A percentile compares a stretch with the other conserved stretches of the same genome.
Evolutionary conservation across 2,888 invertebrate species (phyloP).

Genomic region (Parapristionchus giblindavisi): DNA sequence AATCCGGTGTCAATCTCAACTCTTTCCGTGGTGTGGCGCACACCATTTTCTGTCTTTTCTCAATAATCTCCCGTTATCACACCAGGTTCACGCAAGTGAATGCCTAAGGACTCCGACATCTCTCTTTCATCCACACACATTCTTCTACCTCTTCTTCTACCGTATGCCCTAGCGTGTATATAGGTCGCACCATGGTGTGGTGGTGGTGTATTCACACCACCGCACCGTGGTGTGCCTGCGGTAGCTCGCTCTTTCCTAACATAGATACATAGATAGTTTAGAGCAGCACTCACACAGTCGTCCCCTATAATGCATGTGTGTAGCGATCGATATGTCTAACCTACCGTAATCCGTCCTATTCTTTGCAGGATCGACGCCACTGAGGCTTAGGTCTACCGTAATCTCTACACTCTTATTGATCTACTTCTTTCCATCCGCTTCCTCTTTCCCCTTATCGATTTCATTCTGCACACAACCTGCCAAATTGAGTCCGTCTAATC

Average conservation of each 20-base stretch:
- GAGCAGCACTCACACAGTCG: too few species aligned
- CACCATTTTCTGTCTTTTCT: background rate
- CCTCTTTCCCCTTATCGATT: constrained; percentile 15
- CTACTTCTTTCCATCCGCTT: background rate
- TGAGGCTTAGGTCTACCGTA: constrained; percentile 3
- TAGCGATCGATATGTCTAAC: background rate
- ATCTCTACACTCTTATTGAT: background rate
- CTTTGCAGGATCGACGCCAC: constrained; percentile 19
- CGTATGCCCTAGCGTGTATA: constrained; percentile 26
- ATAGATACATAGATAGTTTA: background rate
- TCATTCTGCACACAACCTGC: constrained; percentile 30
- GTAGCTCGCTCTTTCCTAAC: background rate
- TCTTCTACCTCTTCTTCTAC: constrained; percentile 18
- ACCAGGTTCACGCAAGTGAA: constrained; percentile 36
- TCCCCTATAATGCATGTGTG: background rate
- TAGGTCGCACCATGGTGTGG: background rate
- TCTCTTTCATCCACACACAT: background rate
- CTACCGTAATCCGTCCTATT: background rate
- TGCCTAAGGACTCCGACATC: constrained; percentile 11
- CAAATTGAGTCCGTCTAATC: too few species aligned
- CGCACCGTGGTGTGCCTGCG: background rate
- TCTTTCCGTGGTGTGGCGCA: constrained; percentile 9
- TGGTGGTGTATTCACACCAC: background rate
- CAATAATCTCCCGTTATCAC: background rate
- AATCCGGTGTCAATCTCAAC: too few species aligned